Evolutionary conservation across 1,140 invertebrate species (phyloP), one percentile per base, ranked within the genome.

Genomic region (Plectrocnemia conspersa): DNA sequence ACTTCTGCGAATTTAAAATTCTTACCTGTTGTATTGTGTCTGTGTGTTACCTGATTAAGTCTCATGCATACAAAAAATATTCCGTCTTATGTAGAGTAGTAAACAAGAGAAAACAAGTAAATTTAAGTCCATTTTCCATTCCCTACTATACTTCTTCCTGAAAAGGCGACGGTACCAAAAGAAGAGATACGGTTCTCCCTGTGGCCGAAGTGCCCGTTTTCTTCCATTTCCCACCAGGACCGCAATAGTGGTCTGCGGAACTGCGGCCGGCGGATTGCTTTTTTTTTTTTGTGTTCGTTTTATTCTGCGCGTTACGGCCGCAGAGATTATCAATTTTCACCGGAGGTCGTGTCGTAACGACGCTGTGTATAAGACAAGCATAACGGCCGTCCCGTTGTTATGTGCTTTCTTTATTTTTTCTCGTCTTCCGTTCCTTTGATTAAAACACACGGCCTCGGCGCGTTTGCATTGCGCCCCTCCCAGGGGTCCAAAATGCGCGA

Each of bases 211-310:
- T 23, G 33, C 19, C 7, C 21, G 32, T 50, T 50, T 50, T 50
- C 27, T 15, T 48, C 16, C 15, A 50, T 50, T 50, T 50, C 47
- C 47, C 33, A 33, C 33, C 21, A 23, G 33, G 47, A 50, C 38
- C 33, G 40, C 23, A 38, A 50, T 50, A 18, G 47, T n/a, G n/a
- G n/a, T n/a, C 47, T 22, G 27, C 22, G 32, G 24, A 50, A 33
- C 11, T 15, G 33, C 11, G 18, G 3, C 47, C 10, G 4, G 11
- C 7, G 47, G 32, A 50, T 33, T 50, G 19, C 29, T 50, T 50
- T 50, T 13, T 50, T 47, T 50, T n/a, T n/a, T n/a, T n/a, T n/a
- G n/a, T n/a, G n/a, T n/a, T 36, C 15, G 24, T 50, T 50, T 38
- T 36, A 19, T 50, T 38, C 10, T 22, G 16, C 47, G 33, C 47